Evolutionary conservation across 2,113 vertebrate species (phyloP), one percentile per base, ranked within the genome.

Genomic region (Eonycteris spelaea): DNA sequence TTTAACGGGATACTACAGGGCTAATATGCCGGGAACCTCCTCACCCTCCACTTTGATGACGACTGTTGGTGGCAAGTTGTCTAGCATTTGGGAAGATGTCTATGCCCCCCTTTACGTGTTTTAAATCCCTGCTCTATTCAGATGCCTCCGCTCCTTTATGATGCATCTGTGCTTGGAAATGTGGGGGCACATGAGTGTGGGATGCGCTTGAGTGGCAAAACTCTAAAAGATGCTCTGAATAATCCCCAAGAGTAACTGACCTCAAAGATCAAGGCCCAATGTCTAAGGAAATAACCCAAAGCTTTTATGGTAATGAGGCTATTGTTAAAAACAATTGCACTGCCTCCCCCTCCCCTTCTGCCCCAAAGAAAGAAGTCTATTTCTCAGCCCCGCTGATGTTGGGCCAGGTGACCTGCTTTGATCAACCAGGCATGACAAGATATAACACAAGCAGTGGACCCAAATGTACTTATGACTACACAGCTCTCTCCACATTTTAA

Each of bases 211-310:
- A 79, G 57, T 65, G 26, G 51, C 80, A 80, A 95, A 61, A 79
- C 19, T 90, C 80, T 95, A 65, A 77, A 55, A 24, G 75, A 40
- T 93, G 48, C 75, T 92, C 75, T 70, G 85, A 92, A 92, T 80
- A 84, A 87, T n/a, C 40, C 12, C 21, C 38, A 57, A 70, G 14
- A 70, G 19, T 30, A 71, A 90, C 43, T 48, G 33, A 91, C 57
- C 43, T 94, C 43, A 55, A 91, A 93, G 75, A 87, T 61, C 24
- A 68, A 91, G 70, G 8, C 35, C 33, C 40, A 88, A 10, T 40
- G 30, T 40, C 40, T 61, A 53, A 83, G 22, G 59, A 78, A 77
- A 82, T 18, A 61, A 73, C 0, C 68, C 24, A 30, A 74, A 87
- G 35, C 26, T 26, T 70, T 89, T 80, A 80, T 30, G 45, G 78